Conservation (phyloP, 2,888 invertebrate species). For the Orchesellides sinensis region DNA sequence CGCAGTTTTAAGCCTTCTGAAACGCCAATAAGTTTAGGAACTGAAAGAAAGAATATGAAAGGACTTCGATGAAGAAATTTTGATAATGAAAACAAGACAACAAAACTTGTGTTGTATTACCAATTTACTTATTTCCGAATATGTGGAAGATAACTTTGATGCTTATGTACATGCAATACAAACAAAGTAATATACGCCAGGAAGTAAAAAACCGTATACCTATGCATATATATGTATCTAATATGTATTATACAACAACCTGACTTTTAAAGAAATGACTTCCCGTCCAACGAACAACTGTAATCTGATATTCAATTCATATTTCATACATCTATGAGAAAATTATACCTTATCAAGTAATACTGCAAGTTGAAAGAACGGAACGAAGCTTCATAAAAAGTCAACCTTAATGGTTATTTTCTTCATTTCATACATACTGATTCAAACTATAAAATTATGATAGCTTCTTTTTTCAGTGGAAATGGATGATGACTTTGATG, state of each 20-base stretch:
- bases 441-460: conserved; percentile 26
- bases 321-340: conserved; percentile 38
- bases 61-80: no score
- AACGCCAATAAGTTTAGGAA: neutral
- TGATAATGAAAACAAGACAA: conserved; percentile 16
- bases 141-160: no score
- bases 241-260: no score
- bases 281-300: neutral
- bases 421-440: conserved; percentile 29
- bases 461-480: conserved; percentile 12
- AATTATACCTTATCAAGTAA: conserved; percentile 22
- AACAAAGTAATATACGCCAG: no score
- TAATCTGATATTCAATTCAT: conserved; percentile 34
- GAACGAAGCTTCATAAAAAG: neutral
- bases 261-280: no score
- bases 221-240: no score
- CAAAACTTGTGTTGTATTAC: conserved; percentile 3
- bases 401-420: conserved; percentile 5
- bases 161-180: neutral
- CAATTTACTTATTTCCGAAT: neutral
- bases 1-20: no score
- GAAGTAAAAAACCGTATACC: no score
- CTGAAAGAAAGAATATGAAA: neutral
- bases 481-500: conserved; percentile 30
- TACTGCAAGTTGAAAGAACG: no score